Percentiles rank a stretch among this genome's conserved stretches.
phyloP scores from a whole-genome alignment of 1,140 invertebrate species.

The Drosophila funebris region DNA sequence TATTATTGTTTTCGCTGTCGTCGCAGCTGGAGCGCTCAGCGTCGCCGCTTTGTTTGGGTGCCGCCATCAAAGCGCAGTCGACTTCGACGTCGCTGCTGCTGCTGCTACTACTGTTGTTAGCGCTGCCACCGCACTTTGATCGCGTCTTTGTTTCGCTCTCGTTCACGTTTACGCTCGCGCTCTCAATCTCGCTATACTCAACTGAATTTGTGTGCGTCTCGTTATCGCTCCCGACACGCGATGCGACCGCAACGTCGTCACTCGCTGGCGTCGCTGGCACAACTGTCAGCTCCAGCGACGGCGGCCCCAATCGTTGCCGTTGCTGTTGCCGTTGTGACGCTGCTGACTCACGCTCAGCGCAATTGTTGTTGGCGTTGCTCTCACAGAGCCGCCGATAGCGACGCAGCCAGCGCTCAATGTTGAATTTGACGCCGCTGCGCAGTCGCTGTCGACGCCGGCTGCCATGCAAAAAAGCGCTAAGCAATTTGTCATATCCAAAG shows the following conservation, averaged over 20 bases:
- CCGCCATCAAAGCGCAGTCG: conserved; percentile 57
- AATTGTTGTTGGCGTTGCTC: conserved; percentile 32
- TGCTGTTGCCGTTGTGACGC: conserved; percentile 6
- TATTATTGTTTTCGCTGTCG: conserved; percentile 49
- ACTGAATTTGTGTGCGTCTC: background rate
- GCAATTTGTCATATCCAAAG: conserved; percentile 59
- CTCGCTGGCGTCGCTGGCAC: conserved; percentile 52
- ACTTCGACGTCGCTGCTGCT: background rate
- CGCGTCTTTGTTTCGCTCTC: conserved; percentile 10
- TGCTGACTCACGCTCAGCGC: conserved; percentile 59
- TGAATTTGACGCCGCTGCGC: conserved; percentile 4
- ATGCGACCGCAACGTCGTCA: conserved; percentile 59
- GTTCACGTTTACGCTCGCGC: background rate
- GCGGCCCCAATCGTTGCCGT: conserved; percentile 30
- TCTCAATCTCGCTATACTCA: background rate
- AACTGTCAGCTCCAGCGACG: conserved; percentile 44
- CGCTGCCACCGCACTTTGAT: conserved; percentile 5
- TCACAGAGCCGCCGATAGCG: conserved; percentile 31
- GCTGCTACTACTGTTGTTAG: conserved; percentile 1
- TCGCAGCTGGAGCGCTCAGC: conserved; percentile 42
- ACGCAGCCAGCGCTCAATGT: conserved; percentile 32
- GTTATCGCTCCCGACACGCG: conserved; percentile 36
- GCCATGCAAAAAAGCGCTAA: conserved; percentile 45
- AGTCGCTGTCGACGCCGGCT: conserved; percentile 25
- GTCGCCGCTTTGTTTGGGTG: conserved; percentile 55